Conservation (phyloP, 1,140 invertebrate genomes). For the Hesperophylax magnus region DNA sequence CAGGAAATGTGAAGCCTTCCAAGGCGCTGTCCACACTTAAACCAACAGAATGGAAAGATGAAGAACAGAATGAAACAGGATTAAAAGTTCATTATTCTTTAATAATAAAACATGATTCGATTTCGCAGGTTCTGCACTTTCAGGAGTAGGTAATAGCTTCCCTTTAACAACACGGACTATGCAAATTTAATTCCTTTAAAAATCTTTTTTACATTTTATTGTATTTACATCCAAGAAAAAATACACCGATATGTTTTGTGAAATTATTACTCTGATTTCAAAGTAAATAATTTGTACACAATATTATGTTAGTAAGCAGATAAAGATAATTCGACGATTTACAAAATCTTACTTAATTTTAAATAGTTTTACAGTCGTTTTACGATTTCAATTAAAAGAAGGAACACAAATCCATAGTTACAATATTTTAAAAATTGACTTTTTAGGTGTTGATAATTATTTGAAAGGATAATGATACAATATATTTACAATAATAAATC, state of each 20-base stretch:
- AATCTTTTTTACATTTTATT: constrained; percentile 22
- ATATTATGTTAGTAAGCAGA: background rate
- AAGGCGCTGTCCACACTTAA: background rate
- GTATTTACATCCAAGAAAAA: constrained; percentile 18
- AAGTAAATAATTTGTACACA: background rate
- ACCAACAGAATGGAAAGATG: background rate
- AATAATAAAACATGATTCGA: constrained; percentile 30
- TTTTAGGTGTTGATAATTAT: background rate
- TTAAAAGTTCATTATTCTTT: constrained; percentile 28
- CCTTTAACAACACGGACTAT: background rate
- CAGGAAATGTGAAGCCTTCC: background rate
- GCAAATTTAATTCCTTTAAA: background rate
- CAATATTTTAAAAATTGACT: constrained; percentile 5
- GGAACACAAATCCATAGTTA: background rate
- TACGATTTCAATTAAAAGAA: too few species aligned
- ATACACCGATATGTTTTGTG: constrained; percentile 6
- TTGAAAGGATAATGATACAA: background rate
- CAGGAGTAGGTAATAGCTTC: background rate
- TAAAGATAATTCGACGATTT: background rate
- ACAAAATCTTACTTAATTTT: background rate
- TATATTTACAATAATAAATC: constrained; percentile 21
- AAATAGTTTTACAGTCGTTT: too few species aligned
- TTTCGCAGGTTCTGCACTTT: constrained; percentile 5
- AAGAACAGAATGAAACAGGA: background rate
- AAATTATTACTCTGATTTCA: background rate